These are phyloP conservation scores for Terrapene triunguis DNA, from an alignment of 2,113 vertebrate genomes.

Conservation along the genomic window DNA sequence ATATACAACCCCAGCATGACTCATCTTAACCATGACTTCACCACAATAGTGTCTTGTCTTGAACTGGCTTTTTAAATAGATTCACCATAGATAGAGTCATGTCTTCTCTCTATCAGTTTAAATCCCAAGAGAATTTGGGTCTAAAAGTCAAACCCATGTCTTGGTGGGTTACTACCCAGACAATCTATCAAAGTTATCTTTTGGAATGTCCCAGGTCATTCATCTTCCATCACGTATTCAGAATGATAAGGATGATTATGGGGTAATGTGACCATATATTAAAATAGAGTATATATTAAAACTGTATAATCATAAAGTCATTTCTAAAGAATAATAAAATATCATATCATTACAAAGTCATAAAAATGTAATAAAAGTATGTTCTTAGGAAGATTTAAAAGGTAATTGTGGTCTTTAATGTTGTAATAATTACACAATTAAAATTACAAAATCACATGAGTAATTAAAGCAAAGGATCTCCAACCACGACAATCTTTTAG, in stretches of 20 bases:
- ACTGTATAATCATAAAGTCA: conserved; percentile 64
- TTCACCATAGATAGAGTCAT: not conserved
- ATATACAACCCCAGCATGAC: conserved; percentile 57
- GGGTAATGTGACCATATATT: conserved; percentile 39
- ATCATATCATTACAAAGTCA: conserved; percentile 75
- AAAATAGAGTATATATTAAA: conserved; percentile 63
- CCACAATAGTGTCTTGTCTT: conserved; percentile 50
- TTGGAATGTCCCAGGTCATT: conserved; percentile 41
- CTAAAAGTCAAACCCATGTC: not conserved
- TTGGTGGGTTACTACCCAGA: not conserved
- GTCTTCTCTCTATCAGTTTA: not conserved
- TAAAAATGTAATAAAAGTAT: conserved; percentile 79
- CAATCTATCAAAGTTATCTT: not conserved
- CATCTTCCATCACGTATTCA: conserved; percentile 13
- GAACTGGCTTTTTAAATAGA: conserved; percentile 44
- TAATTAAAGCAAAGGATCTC: conserved; percentile 59
- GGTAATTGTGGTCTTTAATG: conserved; percentile 72
- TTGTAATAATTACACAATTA: conserved; percentile 72
- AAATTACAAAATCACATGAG: conserved; percentile 63
- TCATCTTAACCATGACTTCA: conserved; percentile 6
- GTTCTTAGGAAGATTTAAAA: conserved; percentile 76
- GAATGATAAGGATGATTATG: not conserved
- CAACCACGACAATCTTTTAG: not conserved
- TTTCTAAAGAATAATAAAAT: conserved; percentile 78
- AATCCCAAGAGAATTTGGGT: not conserved